Evolutionary conservation across 2,797 vertebrate species (phyloP).

Genomic region (Anableps anableps): DNA sequence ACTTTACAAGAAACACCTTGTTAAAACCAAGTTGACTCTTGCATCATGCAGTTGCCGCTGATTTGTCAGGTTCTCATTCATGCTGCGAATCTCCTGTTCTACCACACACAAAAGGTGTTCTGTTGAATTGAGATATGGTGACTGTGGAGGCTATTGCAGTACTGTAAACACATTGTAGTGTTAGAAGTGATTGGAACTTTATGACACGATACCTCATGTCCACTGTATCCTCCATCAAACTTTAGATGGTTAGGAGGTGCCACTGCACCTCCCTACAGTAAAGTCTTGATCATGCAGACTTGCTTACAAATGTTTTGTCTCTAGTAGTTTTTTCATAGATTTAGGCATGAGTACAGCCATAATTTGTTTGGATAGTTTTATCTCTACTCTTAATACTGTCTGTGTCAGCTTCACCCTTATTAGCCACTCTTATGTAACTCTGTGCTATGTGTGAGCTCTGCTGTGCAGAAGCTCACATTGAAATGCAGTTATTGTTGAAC

Average conservation of each 20-base stretch:
- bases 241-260: neutral
- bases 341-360: neutral
- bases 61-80: too few relatives aligned
- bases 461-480: neutral
- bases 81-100: too few relatives aligned
- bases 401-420: neutral
- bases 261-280: neutral
- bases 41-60: too few relatives aligned
- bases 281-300: neutral
- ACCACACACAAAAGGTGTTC: too few relatives aligned
- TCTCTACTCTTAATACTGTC: neutral
- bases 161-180: too few relatives aligned
- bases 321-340: neutral
- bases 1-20: too few relatives aligned
- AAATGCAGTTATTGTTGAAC: conserved; percentile 8
- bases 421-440: neutral
- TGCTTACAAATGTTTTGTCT: neutral
- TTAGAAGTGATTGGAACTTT: too few relatives aligned
- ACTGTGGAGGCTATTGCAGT: too few relatives aligned
- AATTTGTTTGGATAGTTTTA: neutral
- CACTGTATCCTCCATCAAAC: neutral
- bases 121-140: too few relatives aligned
- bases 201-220: neutral
- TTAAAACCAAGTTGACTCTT: too few relatives aligned
- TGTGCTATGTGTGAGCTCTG: neutral